Percentiles rank a stretch among this genome's conserved stretches.
phyloP scores from a whole-genome alignment of 2,113 vertebrate species.

The Esox niger region DNA sequence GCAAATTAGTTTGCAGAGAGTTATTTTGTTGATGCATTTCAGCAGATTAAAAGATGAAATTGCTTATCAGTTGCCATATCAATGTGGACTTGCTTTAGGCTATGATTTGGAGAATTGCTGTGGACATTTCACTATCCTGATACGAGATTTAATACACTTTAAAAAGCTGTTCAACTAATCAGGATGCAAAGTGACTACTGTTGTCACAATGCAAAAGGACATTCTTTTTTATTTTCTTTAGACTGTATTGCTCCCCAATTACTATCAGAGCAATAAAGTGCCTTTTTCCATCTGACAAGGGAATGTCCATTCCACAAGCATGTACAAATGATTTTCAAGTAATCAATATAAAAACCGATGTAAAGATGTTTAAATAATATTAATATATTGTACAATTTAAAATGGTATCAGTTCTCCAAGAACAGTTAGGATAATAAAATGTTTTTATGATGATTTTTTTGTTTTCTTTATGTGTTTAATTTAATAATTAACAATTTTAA shows the following conservation, averaged over 20 bases:
- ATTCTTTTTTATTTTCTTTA: constrained; percentile 48
- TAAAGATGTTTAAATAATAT: constrained; percentile 68
- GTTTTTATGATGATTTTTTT: constrained; percentile 56
- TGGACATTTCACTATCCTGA: constrained; percentile 46
- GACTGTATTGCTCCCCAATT: constrained; percentile 61
- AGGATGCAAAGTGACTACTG: constrained; percentile 35
- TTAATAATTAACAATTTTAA: neutral
- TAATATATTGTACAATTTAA: constrained; percentile 70
- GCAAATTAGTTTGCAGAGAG: constrained; percentile 2
- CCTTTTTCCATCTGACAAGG: constrained; percentile 73
- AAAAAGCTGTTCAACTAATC: constrained; percentile 31
- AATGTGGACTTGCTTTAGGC: constrained; percentile 48
- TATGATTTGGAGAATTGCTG: constrained; percentile 52
- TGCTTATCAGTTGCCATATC: constrained; percentile 50
- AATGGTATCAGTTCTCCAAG: constrained; percentile 55
- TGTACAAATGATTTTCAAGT: constrained; percentile 71
- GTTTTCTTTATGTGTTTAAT: constrained; percentile 7
- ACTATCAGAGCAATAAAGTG: constrained; percentile 66
- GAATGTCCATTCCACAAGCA: constrained; percentile 69
- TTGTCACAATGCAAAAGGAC: constrained; percentile 40
- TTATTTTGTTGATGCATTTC: constrained; percentile 21
- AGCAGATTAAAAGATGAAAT: constrained; percentile 47
- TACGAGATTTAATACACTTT: constrained; percentile 43
- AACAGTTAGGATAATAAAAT: constrained; percentile 70
- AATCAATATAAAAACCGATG: constrained; percentile 68